Percentiles rank a stretch among this genome's conserved stretches.
Conservation (phyloP, 2,888 invertebrate species). For the Ceramica pisi region DNA sequence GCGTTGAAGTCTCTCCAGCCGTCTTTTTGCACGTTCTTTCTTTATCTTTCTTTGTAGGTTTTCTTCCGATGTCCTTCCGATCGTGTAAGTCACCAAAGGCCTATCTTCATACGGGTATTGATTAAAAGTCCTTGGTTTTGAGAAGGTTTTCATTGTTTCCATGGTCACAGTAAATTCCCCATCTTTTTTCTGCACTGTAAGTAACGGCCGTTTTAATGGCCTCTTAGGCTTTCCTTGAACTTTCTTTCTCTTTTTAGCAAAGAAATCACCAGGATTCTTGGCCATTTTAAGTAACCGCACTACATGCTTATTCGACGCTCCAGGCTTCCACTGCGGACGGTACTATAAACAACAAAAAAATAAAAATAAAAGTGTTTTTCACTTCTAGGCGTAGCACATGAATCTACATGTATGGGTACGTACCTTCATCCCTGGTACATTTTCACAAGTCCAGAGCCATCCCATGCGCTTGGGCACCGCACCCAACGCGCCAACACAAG, state of each 20-base stretch:
- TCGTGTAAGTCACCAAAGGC: constrained; percentile 80
- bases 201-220: constrained; percentile 82
- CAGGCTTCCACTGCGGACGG: constrained; percentile 86
- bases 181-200: constrained; percentile 83
- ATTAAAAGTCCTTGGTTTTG: constrained; percentile 79
- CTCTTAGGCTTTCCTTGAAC: constrained; percentile 76
- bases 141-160: constrained; percentile 85
- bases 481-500: constrained; percentile 78
- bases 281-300: constrained; percentile 82
- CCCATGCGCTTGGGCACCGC: constrained; percentile 87
- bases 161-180: constrained; percentile 86
- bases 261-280: constrained; percentile 78
- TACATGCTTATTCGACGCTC: constrained; percentile 85
- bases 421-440: constrained; percentile 86
- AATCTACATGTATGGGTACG: background rate
- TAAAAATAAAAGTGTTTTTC: constrained; percentile 57
- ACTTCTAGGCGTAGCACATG: too few species aligned
- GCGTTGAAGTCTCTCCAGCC: constrained; percentile 83
- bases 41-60: constrained; percentile 81
- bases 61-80: constrained; percentile 87
- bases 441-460: constrained; percentile 88
- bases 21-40: constrained; percentile 81
- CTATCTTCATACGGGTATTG: constrained; percentile 87
- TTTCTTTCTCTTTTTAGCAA: constrained; percentile 81
- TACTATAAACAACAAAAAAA: constrained; percentile 80